A percentile compares a stretch with the other conserved stretches of the same genome.
Evolutionary conservation across 1,140 invertebrate species (phyloP).

Genomic region (Anadara kagoshimensis): DNA sequence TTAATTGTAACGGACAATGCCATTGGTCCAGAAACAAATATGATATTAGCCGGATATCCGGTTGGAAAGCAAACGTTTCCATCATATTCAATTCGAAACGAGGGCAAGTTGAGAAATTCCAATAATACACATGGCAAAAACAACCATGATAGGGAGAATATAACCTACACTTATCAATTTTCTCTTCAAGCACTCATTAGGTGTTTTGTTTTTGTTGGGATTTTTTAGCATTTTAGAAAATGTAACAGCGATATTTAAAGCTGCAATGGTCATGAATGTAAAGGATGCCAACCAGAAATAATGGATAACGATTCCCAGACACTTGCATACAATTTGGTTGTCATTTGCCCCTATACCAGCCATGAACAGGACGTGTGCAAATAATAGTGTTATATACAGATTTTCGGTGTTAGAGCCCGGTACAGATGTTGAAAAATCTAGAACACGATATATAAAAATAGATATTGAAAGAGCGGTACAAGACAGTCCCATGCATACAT

Average conservation of each 20-base stretch:
- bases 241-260: no score
- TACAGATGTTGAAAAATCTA: neutral
- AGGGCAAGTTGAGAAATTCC: neutral
- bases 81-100: neutral
- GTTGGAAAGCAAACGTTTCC: constrained; percentile 4
- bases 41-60: neutral
- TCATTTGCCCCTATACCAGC: constrained; percentile 3
- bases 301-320: neutral
- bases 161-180: neutral
- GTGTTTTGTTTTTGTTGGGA: no score
- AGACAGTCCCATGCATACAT: neutral
- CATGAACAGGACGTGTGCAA: neutral
- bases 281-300: neutral
- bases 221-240: neutral
- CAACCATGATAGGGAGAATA: neutral
- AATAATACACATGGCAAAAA: neutral
- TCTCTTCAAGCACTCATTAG: neutral
- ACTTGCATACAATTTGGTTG: neutral
- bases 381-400: neutral
- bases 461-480: neutral
- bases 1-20: neutral
- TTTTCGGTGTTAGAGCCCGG: constrained; percentile 7
- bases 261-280: constrained; percentile 4
- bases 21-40: constrained; percentile 12
- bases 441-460: neutral